These are phyloP conservation scores for Acridotheres tristis DNA, from an alignment of 2,797 vertebrate species.

Conservation along the genomic window DNA sequence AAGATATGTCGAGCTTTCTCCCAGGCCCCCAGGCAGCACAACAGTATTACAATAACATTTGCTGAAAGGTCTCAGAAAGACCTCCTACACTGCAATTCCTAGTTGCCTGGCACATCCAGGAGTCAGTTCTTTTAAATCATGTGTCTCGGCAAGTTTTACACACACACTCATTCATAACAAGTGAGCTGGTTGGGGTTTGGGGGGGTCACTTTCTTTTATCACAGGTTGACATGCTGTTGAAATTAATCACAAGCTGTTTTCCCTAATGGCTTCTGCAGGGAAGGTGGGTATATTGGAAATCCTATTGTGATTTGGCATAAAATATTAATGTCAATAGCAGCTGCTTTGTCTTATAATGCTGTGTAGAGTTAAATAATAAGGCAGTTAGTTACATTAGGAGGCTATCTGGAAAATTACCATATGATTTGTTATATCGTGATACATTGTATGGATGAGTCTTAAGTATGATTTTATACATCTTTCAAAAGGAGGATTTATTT, in stretches of 20 bases:
- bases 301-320: neutral
- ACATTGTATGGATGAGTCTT: neutral
- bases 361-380: neutral
- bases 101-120: neutral
- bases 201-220: slow-evolving; percentile 6
- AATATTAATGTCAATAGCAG: neutral
- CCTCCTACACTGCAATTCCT: slow-evolving; percentile 5
- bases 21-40: slow-evolving; percentile 13
- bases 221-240: neutral
- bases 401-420: neutral
- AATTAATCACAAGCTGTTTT: slow-evolving; percentile 37
- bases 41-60: slow-evolving; percentile 41
- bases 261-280: neutral
- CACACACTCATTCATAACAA: neutral
- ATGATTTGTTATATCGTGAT: neutral
- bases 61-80: slow-evolving; percentile 28
- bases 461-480: neutral
- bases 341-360: neutral
- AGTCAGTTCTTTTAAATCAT: slow-evolving; percentile 14
- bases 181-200: neutral
- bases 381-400: neutral
- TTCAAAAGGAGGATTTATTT: neutral
- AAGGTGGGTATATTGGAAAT: slow-evolving; percentile 11
- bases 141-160: neutral
- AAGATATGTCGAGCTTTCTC: neutral